Evolutionary conservation across 2,113 vertebrate species (phyloP), one percentile per base, ranked within the genome.

Genomic region (Albula glossodonta): DNA sequence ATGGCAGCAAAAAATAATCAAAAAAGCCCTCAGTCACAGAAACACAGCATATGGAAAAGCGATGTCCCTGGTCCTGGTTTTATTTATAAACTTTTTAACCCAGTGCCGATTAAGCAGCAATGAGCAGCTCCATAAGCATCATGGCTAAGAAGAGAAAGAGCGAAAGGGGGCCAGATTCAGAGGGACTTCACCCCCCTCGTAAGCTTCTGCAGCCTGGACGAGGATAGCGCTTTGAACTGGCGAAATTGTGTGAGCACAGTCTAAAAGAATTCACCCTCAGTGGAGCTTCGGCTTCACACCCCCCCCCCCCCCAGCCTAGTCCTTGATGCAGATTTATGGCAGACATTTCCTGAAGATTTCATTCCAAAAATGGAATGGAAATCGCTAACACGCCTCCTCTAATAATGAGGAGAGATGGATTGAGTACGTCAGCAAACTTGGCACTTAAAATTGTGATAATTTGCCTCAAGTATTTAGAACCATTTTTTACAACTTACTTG

Each of bases 301-400:
- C n/a, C 10, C n/a, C 1, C 31, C 31, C 31, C 31, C 31, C 31
- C 31, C 70, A 22, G 70, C 70, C 8, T 8, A 9, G 70, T 25
- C 70, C n/a, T 74, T 31, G n/a, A 31, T 74, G 70, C n/a, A 31
- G 70, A 74, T 74, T 74, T 74, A 74, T 74, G 70, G 70, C 70
- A 9, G 70, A 74, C 22, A 11, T 74, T 74, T 74, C 70, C 70
- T 31, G 70, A 25, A 25, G 8, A 10, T 74, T 74, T 25, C 9
- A n/a, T 74, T 66, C 70, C 70, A 74, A 74, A 74, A 74, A 25
- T 31, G 70, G 70, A 74, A 74, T 74, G 70, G 70, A 74, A 74
- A 74, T 74, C n/a, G 70, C 70, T 25, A 10, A 74, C n/a, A 22
- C 70, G 31, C 70, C 70, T 31, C 70, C 6, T 10, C 2, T 31